Base-by-base conservation (phyloP, 2,113 vertebrate genomes). In the Mastomys coucha region DNA sequence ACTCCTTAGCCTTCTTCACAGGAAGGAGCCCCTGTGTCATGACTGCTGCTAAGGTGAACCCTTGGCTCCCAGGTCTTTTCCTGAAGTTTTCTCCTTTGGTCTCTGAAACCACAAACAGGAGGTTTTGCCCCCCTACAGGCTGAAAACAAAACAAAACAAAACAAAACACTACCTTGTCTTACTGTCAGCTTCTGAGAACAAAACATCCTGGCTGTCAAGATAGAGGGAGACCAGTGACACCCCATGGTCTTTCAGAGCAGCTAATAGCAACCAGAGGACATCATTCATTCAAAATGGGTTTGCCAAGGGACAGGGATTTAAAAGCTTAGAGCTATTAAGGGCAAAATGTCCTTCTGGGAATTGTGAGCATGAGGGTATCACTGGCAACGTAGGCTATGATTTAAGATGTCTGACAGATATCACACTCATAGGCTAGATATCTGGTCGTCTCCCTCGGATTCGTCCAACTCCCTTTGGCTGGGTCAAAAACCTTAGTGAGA, bases 11-110 rank as follows among this genome's bases (percentile, higher is more conserved):
- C 0, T 22, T 96, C 60, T 19, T 96, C 65, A 91, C 53, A 85
- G 75, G 67, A 73, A 92, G 70, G 33, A 75, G 7, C 20, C 20
- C 56, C 6, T 92, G 80, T 63, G n/a, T 22, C 49, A 89, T 87
- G 94, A 96, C 94, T 93, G 95, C 88, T 97, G 87, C 49, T 86
- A 31, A 36, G 2, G 2, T 77, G 85, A 97, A 91, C 87, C 75
- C 87, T 45, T 91, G 91, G 95, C 91, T 93, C 93, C 96, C 88
- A 53, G 65, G 94, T 94, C 85, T 72, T 95, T 97, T 86, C 56
- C 89, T 96, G 94, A 96, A 96, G 56, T 45, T 91, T 45, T 26
- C n/a, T 39, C 31, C 1, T 7, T 36, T n/a, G 26, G 45, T 63
- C 8, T 14, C 53, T 56, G 75, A 86, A 65, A 12, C 69, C 67